Conservation (phyloP, 2,888 invertebrate species). For the Cheiracanthium punctorium region DNA sequence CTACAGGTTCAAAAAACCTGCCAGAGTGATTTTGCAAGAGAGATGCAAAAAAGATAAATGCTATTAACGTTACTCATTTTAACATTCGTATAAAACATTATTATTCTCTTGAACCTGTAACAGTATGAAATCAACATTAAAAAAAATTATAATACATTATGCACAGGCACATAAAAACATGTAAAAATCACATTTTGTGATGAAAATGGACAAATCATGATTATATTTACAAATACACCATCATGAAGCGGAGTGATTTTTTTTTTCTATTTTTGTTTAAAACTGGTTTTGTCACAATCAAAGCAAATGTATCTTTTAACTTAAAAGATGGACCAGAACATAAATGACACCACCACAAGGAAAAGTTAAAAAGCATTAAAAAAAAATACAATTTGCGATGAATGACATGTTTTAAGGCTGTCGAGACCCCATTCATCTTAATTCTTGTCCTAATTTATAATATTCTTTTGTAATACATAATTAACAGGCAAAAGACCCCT, state of each 20-base stretch:
- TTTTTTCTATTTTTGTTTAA: constrained; percentile 3
- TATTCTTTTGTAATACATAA: too few relatives aligned
- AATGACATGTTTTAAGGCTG: too few relatives aligned
- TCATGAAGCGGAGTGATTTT: constrained; percentile 32
- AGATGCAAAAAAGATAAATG: background rate
- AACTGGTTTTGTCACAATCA: background rate
- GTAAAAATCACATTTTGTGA: constrained; percentile 65
- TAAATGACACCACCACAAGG: background rate
- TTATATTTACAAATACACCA: constrained; percentile 55
- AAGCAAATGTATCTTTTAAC: too few relatives aligned
- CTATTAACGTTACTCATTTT: constrained; percentile 27
- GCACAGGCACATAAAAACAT: constrained; percentile 65
- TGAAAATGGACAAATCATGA: constrained; percentile 66
- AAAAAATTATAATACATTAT: constrained; percentile 64
- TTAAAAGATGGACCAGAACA: too few relatives aligned
- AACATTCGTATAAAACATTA: constrained; percentile 54
- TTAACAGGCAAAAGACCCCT: too few relatives aligned
- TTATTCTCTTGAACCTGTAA: constrained; percentile 50
- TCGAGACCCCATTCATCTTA: too few relatives aligned
- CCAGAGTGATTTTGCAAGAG: constrained; percentile 6
- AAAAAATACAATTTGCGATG: background rate
- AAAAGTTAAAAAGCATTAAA: background rate
- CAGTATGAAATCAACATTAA: constrained; percentile 54
- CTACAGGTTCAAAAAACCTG: constrained; percentile 36
- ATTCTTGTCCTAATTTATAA: too few relatives aligned